phyloP scores from a whole-genome alignment of 2,888 invertebrate species.

The Chymomyza caudatula region DNA sequence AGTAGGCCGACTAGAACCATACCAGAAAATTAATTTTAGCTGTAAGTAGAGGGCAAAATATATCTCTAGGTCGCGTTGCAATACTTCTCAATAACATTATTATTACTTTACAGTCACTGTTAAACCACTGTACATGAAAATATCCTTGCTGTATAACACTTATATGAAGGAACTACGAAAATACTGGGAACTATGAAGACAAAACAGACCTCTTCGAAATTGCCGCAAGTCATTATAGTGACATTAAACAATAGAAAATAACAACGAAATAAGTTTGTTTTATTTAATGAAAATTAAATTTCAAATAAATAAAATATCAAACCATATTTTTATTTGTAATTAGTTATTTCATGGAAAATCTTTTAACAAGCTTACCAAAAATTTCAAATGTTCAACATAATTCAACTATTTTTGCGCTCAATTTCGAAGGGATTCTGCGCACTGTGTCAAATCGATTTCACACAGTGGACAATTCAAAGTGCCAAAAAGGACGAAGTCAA shows the following conservation, averaged over 20 bases:
- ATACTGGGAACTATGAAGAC: slow-evolving; percentile 5
- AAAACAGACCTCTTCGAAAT: not conserved
- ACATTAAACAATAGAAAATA: too few relatives aligned
- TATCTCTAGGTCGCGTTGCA: too few relatives aligned
- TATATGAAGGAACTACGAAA: slow-evolving; percentile 1
- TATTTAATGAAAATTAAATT: too few relatives aligned
- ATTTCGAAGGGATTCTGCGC: slow-evolving; percentile 68
- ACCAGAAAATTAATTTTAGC: too few relatives aligned
- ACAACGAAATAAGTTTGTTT: too few relatives aligned
- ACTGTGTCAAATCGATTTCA: slow-evolving; percentile 60
- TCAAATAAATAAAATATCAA: too few relatives aligned
- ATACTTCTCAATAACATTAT: not conserved
- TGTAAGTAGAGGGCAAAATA: too few relatives aligned
- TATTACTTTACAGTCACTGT: not conserved
- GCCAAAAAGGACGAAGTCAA: slow-evolving; percentile 34
- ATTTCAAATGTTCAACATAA: not conserved
- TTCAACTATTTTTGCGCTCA: slow-evolving; percentile 25
- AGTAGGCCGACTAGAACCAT: too few relatives aligned
- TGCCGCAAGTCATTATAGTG: not conserved
- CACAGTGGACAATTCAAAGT: slow-evolving; percentile 22
- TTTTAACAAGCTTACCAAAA: not conserved
- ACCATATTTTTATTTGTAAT: too few relatives aligned
- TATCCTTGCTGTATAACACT: slow-evolving; percentile 50
- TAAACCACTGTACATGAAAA: not conserved
- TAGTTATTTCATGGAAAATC: not conserved